Conservation (phyloP, 2,888 invertebrate genomes). For the Hemaris fuciformis region DNA sequence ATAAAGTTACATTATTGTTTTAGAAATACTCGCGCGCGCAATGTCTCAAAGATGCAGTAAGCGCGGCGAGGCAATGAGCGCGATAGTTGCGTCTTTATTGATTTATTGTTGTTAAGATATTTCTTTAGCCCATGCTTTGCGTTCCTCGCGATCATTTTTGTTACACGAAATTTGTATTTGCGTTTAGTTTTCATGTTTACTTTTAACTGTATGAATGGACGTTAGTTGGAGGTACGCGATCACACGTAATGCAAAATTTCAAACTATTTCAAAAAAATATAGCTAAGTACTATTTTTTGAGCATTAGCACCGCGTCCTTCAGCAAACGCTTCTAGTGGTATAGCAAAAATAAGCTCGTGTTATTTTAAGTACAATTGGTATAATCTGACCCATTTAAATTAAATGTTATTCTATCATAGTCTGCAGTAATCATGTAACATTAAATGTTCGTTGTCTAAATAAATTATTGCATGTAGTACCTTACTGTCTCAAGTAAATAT, state of each 20-base stretch:
- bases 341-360: conserved; percentile 26
- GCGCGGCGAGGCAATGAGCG: not conserved
- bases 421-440: conserved; percentile 6
- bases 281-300: not conserved
- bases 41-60: not conserved
- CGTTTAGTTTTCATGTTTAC: not conserved
- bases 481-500: conserved; percentile 67
- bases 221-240: not conserved
- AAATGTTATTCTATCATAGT: conserved; percentile 20
- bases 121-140: conserved; percentile 1
- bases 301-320: not conserved
- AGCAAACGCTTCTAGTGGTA: not conserved
- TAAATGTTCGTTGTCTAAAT: conserved; percentile 13
- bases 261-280: not conserved
- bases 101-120: conserved; percentile 18
- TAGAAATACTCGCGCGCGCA: conserved; percentile 6
- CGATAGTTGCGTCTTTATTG: conserved; percentile 5
- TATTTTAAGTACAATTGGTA: conserved; percentile 48
- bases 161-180: not conserved
- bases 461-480: conserved; percentile 38
- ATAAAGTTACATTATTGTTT: conserved; percentile 14
- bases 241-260: not conserved
- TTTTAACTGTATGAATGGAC: not conserved
- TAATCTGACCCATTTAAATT: conserved; percentile 37
- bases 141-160: conserved; percentile 11